These are phyloP conservation scores for Oikopleura vanhoeffeni DNA, from an alignment of 23 tunicate species.

Conservation along the genomic window DNA sequence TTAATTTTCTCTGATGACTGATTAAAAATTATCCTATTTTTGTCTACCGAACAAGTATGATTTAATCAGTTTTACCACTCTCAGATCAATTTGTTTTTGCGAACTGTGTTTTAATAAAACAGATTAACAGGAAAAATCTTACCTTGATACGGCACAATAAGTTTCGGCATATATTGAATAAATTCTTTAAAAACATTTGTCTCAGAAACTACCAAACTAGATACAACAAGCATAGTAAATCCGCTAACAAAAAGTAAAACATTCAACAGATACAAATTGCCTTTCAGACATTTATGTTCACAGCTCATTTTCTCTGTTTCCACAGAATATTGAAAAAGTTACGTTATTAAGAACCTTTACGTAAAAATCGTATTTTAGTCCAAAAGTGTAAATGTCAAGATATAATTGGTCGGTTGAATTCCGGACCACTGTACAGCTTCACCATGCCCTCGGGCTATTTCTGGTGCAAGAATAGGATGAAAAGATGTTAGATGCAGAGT, in stretches of 20 bases:
- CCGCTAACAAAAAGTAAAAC: neutral
- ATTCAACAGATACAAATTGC: neutral
- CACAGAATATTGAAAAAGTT: neutral
- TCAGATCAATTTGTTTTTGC: too few species aligned
- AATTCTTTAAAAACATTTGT: neutral
- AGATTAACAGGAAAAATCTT: too few species aligned
- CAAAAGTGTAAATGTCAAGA: neutral
- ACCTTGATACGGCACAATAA: neutral
- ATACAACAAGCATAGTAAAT: neutral
- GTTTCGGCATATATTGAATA: neutral
- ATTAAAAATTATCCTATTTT: too few species aligned
- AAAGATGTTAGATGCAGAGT: too few species aligned
- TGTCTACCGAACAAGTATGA: too few species aligned
- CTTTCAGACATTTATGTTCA: neutral
- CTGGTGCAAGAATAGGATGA: too few species aligned
- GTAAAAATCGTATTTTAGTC: neutral
- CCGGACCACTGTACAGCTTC: neutral
- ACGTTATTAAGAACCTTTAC: neutral
- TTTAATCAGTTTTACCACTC: too few species aligned
- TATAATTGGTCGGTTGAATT: neutral
- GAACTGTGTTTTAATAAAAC: too few species aligned
- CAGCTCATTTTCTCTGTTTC: neutral
- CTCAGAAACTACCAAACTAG: neutral
- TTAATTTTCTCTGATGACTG: too few species aligned
- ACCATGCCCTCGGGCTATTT: neutral